phyloP scores from a whole-genome alignment of 92 coral and sea anemone genomes.

The Palythoa heliodiscus region DNA sequence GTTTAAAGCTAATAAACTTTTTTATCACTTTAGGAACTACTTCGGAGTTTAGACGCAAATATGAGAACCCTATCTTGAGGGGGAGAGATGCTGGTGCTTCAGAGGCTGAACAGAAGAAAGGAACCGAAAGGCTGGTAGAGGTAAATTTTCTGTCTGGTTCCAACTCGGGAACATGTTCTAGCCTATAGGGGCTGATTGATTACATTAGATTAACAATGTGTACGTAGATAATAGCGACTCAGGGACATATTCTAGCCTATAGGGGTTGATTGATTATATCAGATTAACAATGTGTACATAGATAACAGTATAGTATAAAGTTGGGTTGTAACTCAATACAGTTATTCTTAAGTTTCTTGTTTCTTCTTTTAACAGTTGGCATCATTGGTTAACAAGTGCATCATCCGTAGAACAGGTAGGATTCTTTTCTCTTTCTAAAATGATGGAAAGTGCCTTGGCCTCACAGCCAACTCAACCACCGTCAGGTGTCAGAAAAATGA shows the following conservation, averaged over 20 bases:
- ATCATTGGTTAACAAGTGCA: slow-evolving; percentile 89
- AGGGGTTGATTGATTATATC: background rate
- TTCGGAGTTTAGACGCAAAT: slow-evolving; percentile 88
- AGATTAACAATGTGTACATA: too few species aligned
- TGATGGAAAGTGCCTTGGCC: too few species aligned
- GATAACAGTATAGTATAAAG: too few species aligned
- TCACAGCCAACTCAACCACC: too few species aligned
- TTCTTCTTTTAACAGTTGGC: slow-evolving; percentile 63
- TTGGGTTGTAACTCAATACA: too few species aligned
- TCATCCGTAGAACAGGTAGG: slow-evolving; percentile 90
- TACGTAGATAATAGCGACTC: too few species aligned
- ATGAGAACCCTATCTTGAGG: slow-evolving; percentile 88
- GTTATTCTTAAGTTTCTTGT: background rate
- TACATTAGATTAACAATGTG: background rate
- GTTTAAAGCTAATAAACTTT: too few species aligned
- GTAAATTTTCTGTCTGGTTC: slow-evolving; percentile 23
- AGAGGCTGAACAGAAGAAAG: slow-evolving; percentile 88
- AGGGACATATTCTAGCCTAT: background rate
- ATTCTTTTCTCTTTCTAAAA: background rate
- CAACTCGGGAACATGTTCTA: background rate
- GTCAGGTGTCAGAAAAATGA: background rate
- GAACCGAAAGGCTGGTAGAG: slow-evolving; percentile 86
- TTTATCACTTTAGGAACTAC: slow-evolving; percentile 65
- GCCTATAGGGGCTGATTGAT: background rate
- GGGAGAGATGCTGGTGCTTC: slow-evolving; percentile 99